A percentile compares a stretch with the other conserved stretches of the same genome.
phyloP scores from a whole-genome alignment of 2,113 vertebrate genomes.

The Dicerorhinus sumatrensis region DNA sequence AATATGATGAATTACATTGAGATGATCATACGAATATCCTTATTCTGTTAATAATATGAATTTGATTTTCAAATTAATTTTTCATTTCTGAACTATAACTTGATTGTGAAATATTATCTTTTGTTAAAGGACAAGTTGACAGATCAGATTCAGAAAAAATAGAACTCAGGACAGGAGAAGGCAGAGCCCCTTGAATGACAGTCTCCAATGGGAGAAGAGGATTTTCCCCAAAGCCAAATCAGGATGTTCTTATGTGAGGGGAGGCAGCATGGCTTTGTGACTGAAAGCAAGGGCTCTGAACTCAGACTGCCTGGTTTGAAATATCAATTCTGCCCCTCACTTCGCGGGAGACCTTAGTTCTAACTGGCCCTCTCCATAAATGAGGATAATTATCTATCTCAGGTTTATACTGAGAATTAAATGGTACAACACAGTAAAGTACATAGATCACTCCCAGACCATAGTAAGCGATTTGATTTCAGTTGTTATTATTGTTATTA shows the following conservation, averaged over 20 bases:
- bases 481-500: not conserved
- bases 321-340: not conserved
- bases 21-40: not conserved
- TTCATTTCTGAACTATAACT: not conserved
- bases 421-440: not conserved
- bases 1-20: not conserved
- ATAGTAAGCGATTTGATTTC: not conserved
- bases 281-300: not conserved
- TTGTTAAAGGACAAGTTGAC: not conserved
- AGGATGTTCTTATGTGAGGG: too few relatives aligned
- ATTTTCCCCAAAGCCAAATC: not conserved
- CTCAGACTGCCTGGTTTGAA: not conserved
- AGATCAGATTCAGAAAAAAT: not conserved
- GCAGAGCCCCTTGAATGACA: not conserved
- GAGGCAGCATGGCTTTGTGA: not conserved
- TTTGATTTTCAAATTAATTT: constrained; percentile 6
- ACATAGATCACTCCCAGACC: not conserved
- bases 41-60: not conserved
- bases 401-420: not conserved
- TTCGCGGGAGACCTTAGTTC: not conserved
- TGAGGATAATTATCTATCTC: not conserved
- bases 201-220: not conserved
- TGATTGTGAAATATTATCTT: not conserved
- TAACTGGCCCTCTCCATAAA: not conserved
- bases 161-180: not conserved